Evolutionary conservation across 2,888 invertebrate genomes (phyloP).

Genomic region (Idaea dimidiata): DNA sequence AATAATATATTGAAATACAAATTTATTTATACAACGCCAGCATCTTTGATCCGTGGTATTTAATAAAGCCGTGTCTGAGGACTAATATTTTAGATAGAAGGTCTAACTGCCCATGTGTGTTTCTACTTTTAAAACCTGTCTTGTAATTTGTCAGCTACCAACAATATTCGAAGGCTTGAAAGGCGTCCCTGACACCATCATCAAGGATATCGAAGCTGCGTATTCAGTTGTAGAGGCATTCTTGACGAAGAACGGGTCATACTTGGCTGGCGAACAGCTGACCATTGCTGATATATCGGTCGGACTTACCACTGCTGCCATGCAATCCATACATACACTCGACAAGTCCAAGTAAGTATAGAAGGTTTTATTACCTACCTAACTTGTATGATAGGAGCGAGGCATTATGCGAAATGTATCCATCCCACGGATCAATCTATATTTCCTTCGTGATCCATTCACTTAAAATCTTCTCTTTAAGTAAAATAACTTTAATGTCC

Average conservation of each 20-base stretch:
- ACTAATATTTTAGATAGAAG: too few species aligned
- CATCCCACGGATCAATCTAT: too few species aligned
- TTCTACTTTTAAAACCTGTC: background rate
- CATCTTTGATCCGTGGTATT: too few species aligned
- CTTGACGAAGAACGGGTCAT: slow-evolving; percentile 22
- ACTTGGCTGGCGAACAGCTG: slow-evolving; percentile 31
- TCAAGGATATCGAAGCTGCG: slow-evolving; percentile 28
- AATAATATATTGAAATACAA: too few species aligned
- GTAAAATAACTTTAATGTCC: too few species aligned
- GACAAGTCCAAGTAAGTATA: slow-evolving; percentile 24
- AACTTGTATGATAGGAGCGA: too few species aligned
- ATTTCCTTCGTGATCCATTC: too few species aligned
- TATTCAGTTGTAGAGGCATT: slow-evolving; percentile 35
- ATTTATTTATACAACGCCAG: too few species aligned
- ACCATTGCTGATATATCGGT: slow-evolving; percentile 35
- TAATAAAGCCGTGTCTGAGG: too few species aligned
- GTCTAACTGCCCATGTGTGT: too few species aligned
- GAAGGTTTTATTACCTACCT: background rate
- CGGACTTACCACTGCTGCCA: slow-evolving; percentile 24
- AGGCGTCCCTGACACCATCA: slow-evolving; percentile 21
- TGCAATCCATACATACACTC: slow-evolving; percentile 20
- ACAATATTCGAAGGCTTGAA: slow-evolving; percentile 29
- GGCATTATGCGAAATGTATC: too few species aligned
- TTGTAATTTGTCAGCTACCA: slow-evolving; percentile 28
- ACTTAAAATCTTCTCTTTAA: too few species aligned